phyloP scores from a whole-genome alignment of 2,888 invertebrate genomes.

The Myopa tessellatipennis region DNA sequence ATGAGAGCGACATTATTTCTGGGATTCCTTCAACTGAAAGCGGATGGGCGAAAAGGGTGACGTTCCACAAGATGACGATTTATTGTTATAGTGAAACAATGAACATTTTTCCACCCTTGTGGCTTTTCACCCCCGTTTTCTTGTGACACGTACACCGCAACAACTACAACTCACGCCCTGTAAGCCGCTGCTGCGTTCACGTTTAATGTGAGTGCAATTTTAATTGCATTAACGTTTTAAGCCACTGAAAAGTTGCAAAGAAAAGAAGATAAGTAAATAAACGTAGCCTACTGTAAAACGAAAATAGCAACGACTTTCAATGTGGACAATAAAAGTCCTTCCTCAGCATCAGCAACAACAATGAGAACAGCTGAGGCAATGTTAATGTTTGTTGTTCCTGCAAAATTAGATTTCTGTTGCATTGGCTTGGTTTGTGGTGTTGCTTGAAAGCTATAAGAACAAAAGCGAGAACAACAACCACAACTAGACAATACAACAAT shows the following conservation, averaged over 20 bases:
- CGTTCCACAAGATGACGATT: not conserved
- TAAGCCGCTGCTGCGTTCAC: slow-evolving; percentile 27
- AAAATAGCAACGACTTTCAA: not conserved
- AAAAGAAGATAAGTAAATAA: slow-evolving; percentile 9
- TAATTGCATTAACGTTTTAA: slow-evolving; percentile 30
- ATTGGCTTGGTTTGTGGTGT: not conserved
- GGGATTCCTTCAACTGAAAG: no score
- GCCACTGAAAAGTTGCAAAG: slow-evolving; percentile 16
- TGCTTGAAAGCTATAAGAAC: slow-evolving; percentile 16
- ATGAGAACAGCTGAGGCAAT: not conserved
- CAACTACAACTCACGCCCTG: not conserved
- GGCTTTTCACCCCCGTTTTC: no score
- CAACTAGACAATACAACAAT: no score
- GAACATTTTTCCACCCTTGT: no score
- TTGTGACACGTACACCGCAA: no score
- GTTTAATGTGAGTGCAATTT: slow-evolving; percentile 31
- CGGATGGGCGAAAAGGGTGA: no score
- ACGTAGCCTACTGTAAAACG: not conserved
- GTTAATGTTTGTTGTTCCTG: no score
- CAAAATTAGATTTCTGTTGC: no score
- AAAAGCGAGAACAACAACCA: not conserved
- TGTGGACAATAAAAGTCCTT: not conserved
- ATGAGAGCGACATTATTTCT: no score
- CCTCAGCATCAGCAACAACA: slow-evolving; percentile 18
- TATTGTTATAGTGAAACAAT: not conserved